Base-by-base conservation (phyloP, 64 coral and sea anemone genomes). In the Montipora sp. region DNA sequence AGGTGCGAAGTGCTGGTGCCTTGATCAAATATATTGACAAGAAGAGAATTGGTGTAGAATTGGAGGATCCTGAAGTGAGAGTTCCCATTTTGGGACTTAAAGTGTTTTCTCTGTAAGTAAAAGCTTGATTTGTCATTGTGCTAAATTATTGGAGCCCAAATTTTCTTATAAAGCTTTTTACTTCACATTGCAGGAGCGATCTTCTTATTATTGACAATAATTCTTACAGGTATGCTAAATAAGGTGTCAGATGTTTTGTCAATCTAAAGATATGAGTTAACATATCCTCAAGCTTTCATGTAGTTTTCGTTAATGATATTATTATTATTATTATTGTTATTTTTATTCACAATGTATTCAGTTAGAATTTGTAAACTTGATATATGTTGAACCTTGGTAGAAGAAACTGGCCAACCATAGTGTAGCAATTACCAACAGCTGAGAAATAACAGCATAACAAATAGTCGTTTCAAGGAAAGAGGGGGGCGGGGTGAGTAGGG, bases 1-100 rank as follows among this genome's bases (percentile, higher is more conserved):
- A 99, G 98, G 98, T 99, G 65, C 89, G 94, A 80, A 92, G 94
- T 55, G 94, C 98, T 23, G 98, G 98, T 69, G 98, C 94, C 23
- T 78, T 99, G 73, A 84, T 99, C 27, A 99, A 99, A 51, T 99
- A 94, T 79, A 84, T 99, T 19, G 94, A 99, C 49, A 99, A 99
- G 67, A 94, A 96, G 74, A 84, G 98, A 73, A 61, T 99, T 84
- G 98, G 98, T 53, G 83, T 94, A 75, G 98, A 99, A 82, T 81
- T 99, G 5, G 98, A 99, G 46, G 98, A 99, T 58, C 92, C 92
- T 47, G 98, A 96, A 79, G 91, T 91, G 24, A 79, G 77, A 88
- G 94, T 96, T 87, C 98, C 98, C 21, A 95, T 99, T 59, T 77
- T 99, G 44, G 91, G 88, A 22, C 88, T 99, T 18, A 94, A 94